Base-by-base conservation (phyloP, 30 jellyfish, hydroid and myxozoan genomes). In the Calvadosia cruxmelitensis region DNA sequence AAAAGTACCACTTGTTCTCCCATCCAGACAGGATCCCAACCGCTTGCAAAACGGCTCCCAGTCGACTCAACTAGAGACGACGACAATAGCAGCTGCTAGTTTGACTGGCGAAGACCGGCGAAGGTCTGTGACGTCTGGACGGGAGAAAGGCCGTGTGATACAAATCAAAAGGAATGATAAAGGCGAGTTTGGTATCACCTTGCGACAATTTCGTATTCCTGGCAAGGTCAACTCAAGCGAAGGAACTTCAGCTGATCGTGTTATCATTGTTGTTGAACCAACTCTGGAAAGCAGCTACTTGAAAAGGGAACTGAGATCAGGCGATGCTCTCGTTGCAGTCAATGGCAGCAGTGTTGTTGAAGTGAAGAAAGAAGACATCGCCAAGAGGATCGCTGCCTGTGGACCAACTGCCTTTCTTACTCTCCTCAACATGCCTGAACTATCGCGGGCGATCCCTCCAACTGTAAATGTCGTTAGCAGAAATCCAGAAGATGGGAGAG, bases 291-390 rank as follows among this genome's bases (percentile, higher is more conserved):
- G 57, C 20, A 42, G 57, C 20, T 5, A 5, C 20, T 10, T 20
- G 57, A 42, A 20, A 5, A 42, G 15, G 10, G 57, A 42, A 20
- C 10, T 42, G 10, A 42, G 20, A 20, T 5, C 10, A 10, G 98
- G 98, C 0, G 98, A 89, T 64, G 72, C 92, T 20, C 82, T 89
- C 2, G 78, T 89, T 1, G 93, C 84, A 68, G 90, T 89, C 31
- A 80, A 89, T 77, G 98, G 95, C 29, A 34, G 35, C 31, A 81
- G 77, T 81, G 95, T 89, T 13, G 94, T 76, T 52, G 72, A 63
- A 50, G 53, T 75, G 31, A 49, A 83, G 13, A 62, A 84, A 27
- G 94, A 89, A 36, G 72, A 68, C 50, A 89, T 89, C 33, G 71
- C 75, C 68, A 86, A 82, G 62, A 81, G 57, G 91, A 80, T 89